Base-by-base conservation (phyloP, 2,888 invertebrate genomes). In the Rosalia funebris region DNA sequence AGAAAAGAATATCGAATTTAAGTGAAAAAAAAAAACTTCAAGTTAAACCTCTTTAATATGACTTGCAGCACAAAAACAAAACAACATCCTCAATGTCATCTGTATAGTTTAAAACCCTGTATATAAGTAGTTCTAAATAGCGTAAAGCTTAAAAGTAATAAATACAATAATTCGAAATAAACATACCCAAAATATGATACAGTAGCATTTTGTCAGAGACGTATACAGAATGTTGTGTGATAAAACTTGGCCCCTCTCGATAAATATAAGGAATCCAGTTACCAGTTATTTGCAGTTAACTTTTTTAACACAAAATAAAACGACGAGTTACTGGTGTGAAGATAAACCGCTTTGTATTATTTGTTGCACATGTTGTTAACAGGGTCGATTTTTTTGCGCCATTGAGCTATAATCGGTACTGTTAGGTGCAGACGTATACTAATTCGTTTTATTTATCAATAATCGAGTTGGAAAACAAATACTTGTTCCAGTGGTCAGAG, bases 131-230 rank as follows among this genome's bases (percentile, higher is more conserved):
- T n/a, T n/a, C n/a, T n/a, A n/a, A n/a, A n/a, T n/a, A n/a, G n/a
- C n/a, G n/a, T n/a, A n/a, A n/a, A n/a, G n/a, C n/a, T n/a, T n/a
- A n/a, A n/a, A n/a, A n/a, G n/a, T n/a, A n/a, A n/a, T n/a, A n/a
- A n/a, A n/a, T n/a, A n/a, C n/a, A n/a, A n/a, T n/a, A 25, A 34
- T 10, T 34, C 10, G 7, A 37, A 37, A 20, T 12, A 48, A 37
- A 65, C 67, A 57, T 52, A 67, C 67, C 63, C 15, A 67, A 52
- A 36, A 52, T 25, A 36, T 66, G 54, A 56, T 52, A 62, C 62
- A 62, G 63, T 62, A 65, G 63, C 70, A 70, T 68, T 64, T 57
- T 65, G 58, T 45, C 10, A 11, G 17, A 14, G 9, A 37, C 2
- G 17, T 39, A 31, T 16, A 39, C 34, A 46, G 41, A 59, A 48